A percentile compares a stretch with the other conserved stretches of the same genome.
These are phyloP conservation scores for Pteruthius melanotis DNA, from an alignment of 2,113 vertebrate species.

Conservation along the genomic window DNA sequence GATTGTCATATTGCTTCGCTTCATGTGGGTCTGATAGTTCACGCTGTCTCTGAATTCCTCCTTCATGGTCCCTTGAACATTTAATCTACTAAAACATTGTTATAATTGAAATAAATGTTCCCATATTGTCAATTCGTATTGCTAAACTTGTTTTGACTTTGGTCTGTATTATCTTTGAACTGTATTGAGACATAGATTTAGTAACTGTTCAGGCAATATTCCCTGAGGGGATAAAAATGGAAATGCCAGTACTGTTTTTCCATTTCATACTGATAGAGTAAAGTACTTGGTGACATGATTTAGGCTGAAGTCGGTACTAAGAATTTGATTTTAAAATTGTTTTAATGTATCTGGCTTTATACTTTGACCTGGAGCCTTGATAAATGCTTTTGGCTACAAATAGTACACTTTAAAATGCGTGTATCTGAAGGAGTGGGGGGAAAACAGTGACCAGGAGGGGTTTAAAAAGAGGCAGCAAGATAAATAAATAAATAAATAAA, in stretches of 20 bases:
- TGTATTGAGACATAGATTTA: neutral
- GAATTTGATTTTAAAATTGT: neutral
- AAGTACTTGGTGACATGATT: neutral
- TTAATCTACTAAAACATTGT: neutral
- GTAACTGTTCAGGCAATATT: neutral
- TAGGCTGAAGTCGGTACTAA: neutral
- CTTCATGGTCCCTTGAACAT: neutral
- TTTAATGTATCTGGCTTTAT: neutral
- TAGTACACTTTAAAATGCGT: neutral
- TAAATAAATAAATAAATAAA: neutral
- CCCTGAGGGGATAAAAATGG: neutral
- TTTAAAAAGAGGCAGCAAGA: neutral
- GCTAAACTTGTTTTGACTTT: neutral
- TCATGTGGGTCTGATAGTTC: neutral
- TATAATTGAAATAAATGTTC: neutral
- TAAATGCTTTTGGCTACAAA: neutral
- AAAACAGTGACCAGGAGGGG: neutral
- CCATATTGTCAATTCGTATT: neutral
- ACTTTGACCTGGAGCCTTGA: neutral
- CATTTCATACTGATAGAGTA: neutral
- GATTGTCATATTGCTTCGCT: neutral
- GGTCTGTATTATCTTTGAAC: neutral
- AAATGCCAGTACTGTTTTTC: neutral
- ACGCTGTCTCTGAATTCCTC: neutral
- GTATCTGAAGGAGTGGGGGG: neutral